Evolutionary conservation across 2,888 invertebrate genomes (phyloP).

Genomic region (Leucania comma): DNA sequence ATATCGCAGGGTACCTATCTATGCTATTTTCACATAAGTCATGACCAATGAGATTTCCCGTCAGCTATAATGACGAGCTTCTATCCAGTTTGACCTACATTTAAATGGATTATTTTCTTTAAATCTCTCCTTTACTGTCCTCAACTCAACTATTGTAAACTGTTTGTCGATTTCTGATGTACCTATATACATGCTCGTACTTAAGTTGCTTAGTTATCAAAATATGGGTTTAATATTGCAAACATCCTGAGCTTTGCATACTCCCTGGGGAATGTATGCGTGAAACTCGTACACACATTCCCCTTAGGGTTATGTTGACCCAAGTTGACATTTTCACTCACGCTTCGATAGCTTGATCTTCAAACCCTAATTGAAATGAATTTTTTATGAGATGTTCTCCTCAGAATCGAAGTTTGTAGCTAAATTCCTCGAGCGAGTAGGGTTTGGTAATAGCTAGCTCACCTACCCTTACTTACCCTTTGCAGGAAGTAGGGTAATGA

Average conservation of each 20-base stretch:
- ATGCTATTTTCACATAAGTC: too few relatives aligned
- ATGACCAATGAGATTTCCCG: too few relatives aligned
- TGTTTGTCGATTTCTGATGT: too few relatives aligned
- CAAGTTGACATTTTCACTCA: slow-evolving; percentile 19
- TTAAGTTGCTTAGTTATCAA: not conserved
- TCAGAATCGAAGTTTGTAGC: slow-evolving; percentile 5
- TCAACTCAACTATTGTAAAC: too few relatives aligned
- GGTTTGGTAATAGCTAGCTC: slow-evolving; percentile 1
- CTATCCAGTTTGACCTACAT: too few relatives aligned
- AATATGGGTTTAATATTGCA: not conserved
- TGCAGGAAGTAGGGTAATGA: slow-evolving; percentile 14
- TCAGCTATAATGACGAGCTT: too few relatives aligned
- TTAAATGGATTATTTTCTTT: too few relatives aligned
- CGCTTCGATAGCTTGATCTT: slow-evolving; percentile 8
- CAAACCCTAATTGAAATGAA: slow-evolving; percentile 43
- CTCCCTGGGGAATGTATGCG: not conserved
- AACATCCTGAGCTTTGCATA: slow-evolving; percentile 3
- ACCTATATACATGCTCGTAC: too few relatives aligned
- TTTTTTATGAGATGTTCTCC: slow-evolving; percentile 38
- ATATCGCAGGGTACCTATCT: too few relatives aligned
- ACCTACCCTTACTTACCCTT: not conserved
- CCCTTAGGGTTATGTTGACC: too few relatives aligned
- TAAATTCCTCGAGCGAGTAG: slow-evolving; percentile 3
- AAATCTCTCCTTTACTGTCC: too few relatives aligned
- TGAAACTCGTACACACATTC: not conserved